Base-by-base conservation (phyloP, 2,113 vertebrate genomes). In the Antechinus flavipes region DNA sequence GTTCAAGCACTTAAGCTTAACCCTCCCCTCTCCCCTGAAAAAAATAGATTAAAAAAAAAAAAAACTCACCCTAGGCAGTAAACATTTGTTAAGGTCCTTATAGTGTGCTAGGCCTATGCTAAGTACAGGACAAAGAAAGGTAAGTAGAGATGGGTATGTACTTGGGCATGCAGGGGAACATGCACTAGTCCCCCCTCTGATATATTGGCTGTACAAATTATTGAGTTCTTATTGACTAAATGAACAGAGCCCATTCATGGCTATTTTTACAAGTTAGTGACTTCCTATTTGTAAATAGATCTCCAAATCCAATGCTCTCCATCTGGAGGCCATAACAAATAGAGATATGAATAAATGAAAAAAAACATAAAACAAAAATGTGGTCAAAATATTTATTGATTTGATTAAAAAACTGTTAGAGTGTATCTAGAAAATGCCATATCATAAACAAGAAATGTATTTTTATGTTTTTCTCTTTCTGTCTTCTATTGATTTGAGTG, bases 331-430 rank as follows among this genome's bases (percentile, higher is more conserved):
- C 19, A 23, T 68, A 30, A 49, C 52, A 24, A 8, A 42, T 50
- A 22, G 27, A 90, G 84, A 30, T 90, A 92, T 90, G 54, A 95
- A 91, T 89, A 26, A 49, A 94, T 91, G 93, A 91, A 94, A 92
- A 94, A 94, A 93, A 76, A 94, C 22, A 90, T 93, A 89, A 97
- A 97, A 94, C 96, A 93, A 94, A 68, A 76, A 94, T 90, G 22
- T 55, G 91, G 94, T 90, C 91, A 96, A 95, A 91, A 95, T 96
- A 94, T 97, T 96, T 97, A 46, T 95, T 53, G 30, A 68, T 8
- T 96, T 95, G 56, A 95, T 91, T 84, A 56, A 97, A 84, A 84
- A 97, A 42, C 91, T 96, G 93, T 97, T 92, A 90, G 91, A 68
- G 23, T 49, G 3, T 93, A 27, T 97, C 50, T 91, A 90, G 76